phyloP scores from a whole-genome alignment of 1,140 invertebrate genomes.

The Monochamus saltuarius region DNA sequence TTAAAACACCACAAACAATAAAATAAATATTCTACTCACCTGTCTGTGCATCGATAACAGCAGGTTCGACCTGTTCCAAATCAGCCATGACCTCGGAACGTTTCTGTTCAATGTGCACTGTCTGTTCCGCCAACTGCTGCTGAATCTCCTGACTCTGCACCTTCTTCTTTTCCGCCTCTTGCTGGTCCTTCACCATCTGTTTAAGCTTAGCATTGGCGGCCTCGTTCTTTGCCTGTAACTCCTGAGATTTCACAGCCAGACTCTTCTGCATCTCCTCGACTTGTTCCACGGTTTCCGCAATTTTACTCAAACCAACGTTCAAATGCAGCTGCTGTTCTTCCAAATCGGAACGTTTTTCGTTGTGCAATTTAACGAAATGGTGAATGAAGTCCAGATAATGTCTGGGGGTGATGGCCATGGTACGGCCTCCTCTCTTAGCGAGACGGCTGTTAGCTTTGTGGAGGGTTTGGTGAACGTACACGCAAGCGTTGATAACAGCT shows the following conservation, averaged over 20 bases:
- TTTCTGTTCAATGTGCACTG: conserved; percentile 90
- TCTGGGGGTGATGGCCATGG: conserved; percentile 95
- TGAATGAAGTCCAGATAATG: conserved; percentile 99
- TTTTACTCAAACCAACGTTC: conserved; percentile 98
- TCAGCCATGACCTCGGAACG: conserved; percentile 91
- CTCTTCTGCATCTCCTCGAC: conserved; percentile 99
- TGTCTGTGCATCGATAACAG: conserved; percentile 96
- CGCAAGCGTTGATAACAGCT: conserved; percentile 96
- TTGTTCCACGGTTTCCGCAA: conserved; percentile 98
- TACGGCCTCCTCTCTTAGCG: conserved; percentile 87
- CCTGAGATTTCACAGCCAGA: conserved; percentile 90
- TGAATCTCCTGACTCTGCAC: conserved; percentile 98
- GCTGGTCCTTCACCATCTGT: conserved; percentile 99
- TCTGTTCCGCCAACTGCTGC: conserved; percentile 84
- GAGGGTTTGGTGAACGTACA: conserved; percentile 97
- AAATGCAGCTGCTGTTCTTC: conserved; percentile 99
- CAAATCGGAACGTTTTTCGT: conserved; percentile 95
- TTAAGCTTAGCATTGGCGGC: conserved; percentile 97
- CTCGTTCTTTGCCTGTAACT: conserved; percentile 98
- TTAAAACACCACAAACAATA: conserved; percentile 3
- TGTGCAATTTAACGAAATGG: conserved; percentile 97
- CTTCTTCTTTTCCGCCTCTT: conserved; percentile 99
- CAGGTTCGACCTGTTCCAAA: conserved; percentile 94
- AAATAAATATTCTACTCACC: conserved; percentile 62
- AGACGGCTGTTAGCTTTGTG: conserved; percentile 90